These are phyloP conservation scores for Aromia moschata DNA, from an alignment of 2,888 invertebrate genomes.

Conservation along the genomic window DNA sequence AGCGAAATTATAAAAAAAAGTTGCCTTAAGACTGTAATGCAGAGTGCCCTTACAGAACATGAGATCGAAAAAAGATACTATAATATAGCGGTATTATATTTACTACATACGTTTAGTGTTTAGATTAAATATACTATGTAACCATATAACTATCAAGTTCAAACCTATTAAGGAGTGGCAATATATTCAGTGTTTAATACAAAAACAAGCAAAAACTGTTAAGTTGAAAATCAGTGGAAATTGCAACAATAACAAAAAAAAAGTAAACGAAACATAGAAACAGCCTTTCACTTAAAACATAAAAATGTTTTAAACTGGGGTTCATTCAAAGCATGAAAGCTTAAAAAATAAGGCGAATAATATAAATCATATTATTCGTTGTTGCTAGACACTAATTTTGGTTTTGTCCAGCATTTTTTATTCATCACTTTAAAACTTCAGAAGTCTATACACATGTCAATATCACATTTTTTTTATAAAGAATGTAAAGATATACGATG, in stretches of 20 bases:
- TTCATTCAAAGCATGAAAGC: too few species aligned
- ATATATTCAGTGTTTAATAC: not conserved
- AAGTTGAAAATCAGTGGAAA: not conserved
- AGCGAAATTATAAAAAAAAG: slow-evolving; percentile 3
- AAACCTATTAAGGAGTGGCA: slow-evolving; percentile 1
- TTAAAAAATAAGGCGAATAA: too few species aligned
- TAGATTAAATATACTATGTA: slow-evolving; percentile 16
- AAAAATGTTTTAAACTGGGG: too few species aligned
- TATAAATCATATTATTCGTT: too few species aligned
- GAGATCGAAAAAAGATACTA: slow-evolving; percentile 18
- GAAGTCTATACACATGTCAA: too few species aligned
- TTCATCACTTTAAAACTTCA: too few species aligned
- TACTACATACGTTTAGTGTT: slow-evolving; percentile 21
- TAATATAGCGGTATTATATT: slow-evolving; percentile 17
- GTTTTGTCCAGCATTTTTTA: too few species aligned
- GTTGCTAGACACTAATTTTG: too few species aligned
- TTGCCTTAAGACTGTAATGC: slow-evolving; percentile 17
- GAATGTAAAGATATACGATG: too few species aligned
- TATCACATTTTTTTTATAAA: too few species aligned
- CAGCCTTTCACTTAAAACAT: slow-evolving; percentile 20
- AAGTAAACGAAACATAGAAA: slow-evolving; percentile 8
- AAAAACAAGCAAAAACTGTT: slow-evolving; percentile 7
- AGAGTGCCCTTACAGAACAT: slow-evolving; percentile 18
- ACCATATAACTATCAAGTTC: not conserved
- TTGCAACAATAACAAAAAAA: slow-evolving; percentile 12